Evolutionary conservation across 1,140 invertebrate species (phyloP).

Genomic region (Eueides isabella): DNA sequence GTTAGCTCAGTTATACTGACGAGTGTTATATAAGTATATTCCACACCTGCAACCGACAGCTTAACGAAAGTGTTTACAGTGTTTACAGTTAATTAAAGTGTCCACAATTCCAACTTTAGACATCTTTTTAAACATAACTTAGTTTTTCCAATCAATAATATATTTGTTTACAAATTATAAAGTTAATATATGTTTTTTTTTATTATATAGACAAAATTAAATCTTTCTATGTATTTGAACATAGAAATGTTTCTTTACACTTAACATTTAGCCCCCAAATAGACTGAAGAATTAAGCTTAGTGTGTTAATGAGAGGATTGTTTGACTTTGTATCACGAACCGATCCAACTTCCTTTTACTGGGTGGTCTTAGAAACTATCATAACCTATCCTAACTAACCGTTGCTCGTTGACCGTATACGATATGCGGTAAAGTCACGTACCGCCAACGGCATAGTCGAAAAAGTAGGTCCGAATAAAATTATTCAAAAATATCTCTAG

Average conservation of each 20-base stretch:
- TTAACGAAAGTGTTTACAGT: neutral
- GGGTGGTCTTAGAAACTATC: slow-evolving; percentile 23
- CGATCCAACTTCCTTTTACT: slow-evolving; percentile 19
- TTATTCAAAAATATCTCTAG: slow-evolving; percentile 4
- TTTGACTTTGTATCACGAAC: slow-evolving; percentile 20
- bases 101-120: too few species aligned
- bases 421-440: neutral
- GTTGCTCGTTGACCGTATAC: slow-evolving; percentile 7
- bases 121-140: too few species aligned
- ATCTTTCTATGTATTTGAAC: neutral
- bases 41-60: neutral
- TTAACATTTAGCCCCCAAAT: neutral
- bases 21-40: neutral
- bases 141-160: too few species aligned
- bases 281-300: neutral
- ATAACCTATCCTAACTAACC: neutral
- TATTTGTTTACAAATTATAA: too few species aligned
- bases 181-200: too few species aligned
- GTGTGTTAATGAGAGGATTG: slow-evolving; percentile 16
- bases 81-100: neutral
- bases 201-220: too few species aligned
- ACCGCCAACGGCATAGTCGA: slow-evolving; percentile 7
- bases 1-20: neutral
- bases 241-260: neutral
- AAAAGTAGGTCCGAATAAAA: slow-evolving; percentile 8